Base-by-base conservation (phyloP, 2,113 vertebrate species). In the Serilophus lunatus region DNA sequence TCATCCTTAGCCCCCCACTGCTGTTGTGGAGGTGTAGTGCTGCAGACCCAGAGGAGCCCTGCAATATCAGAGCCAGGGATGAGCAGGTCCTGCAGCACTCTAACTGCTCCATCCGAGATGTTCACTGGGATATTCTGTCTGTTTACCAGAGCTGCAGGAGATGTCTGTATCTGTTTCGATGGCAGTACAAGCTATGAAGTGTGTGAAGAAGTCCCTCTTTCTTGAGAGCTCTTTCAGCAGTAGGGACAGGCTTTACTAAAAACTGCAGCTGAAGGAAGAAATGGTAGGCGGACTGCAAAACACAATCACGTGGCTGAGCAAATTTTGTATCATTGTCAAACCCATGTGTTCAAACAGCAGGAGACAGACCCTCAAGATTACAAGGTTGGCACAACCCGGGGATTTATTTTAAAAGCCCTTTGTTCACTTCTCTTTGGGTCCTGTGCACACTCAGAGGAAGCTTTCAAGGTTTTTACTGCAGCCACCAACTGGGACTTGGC, bases 1-100 rank as follows among this genome's bases (percentile, higher is more conserved):
- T 76, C 26, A 16, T 6, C n/a, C 25, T 40, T 24, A 13, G 23
- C 4, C 20, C 13, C 1, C 4, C 18, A 4, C 5, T 0, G 0
- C 12, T n/a, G 38, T 50, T 4, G 7, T 18, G 22, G 8, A 35
- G 6, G 10, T 11, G 1, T 13, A 23, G 25, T 29, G n/a, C 50
- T 74, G 50, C 40, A 50, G 36, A 1, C 38, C 80, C 42, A 74
- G 1, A 7, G 35, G 31, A 78, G 56, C 54, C 25, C 36, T 31
- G 22, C 42, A 70, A 68, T 66, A 49, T 3, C 1, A 3, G 59
- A 72, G 25, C 29, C 33, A 9, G 40, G 20, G 36, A 17, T 17
- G 50, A 63, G 36, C 38, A 61, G 13, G 22, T 59, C 61, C 44
- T 11, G 7, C n/a, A 72, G 56, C n/a, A 7, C 33, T 51, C 10